phyloP scores from a whole-genome alignment of 2,888 invertebrate genomes.

The Acleris laterana region DNA sequence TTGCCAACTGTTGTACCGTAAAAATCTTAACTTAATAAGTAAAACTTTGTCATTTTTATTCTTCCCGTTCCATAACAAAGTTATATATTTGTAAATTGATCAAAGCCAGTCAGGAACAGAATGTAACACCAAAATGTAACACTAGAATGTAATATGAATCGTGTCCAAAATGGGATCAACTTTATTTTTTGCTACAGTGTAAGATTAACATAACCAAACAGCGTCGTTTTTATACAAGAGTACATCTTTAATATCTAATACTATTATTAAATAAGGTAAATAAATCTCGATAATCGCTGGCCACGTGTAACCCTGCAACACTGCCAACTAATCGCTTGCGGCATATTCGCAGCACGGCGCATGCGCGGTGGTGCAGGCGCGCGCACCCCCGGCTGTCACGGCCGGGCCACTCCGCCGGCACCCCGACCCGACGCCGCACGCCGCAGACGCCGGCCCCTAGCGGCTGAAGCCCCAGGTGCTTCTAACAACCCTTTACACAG shows the following conservation, averaged over 20 bases:
- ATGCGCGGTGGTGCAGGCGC: conserved; percentile 73
- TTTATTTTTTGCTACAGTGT: too few species aligned
- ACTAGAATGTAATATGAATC: too few species aligned
- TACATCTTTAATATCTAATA: background rate
- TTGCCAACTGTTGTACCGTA: conserved; percentile 36
- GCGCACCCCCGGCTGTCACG: conserved; percentile 63
- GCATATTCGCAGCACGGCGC: conserved; percentile 54
- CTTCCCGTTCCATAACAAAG: too few species aligned
- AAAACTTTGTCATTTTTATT: too few species aligned
- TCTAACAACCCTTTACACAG: conserved; percentile 55
- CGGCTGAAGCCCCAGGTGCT: conserved; percentile 75
- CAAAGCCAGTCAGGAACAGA: too few species aligned
- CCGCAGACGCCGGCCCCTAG: conserved; percentile 76
- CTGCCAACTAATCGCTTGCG: conserved; percentile 44
- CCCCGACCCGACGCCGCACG: conserved; percentile 74
- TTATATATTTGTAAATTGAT: too few species aligned
- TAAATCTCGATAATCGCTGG: background rate
- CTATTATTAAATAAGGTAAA: background rate
- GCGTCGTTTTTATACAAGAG: too few species aligned
- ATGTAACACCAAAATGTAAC: too few species aligned
- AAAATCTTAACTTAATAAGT: too few species aligned
- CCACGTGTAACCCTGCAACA: conserved; percentile 11
- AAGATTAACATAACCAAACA: too few species aligned
- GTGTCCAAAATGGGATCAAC: too few species aligned
- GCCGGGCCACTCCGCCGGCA: conserved; percentile 75